These are phyloP conservation scores for Semotilus atromaculatus DNA, from an alignment of 2,797 vertebrate genomes.

Conservation along the genomic window DNA sequence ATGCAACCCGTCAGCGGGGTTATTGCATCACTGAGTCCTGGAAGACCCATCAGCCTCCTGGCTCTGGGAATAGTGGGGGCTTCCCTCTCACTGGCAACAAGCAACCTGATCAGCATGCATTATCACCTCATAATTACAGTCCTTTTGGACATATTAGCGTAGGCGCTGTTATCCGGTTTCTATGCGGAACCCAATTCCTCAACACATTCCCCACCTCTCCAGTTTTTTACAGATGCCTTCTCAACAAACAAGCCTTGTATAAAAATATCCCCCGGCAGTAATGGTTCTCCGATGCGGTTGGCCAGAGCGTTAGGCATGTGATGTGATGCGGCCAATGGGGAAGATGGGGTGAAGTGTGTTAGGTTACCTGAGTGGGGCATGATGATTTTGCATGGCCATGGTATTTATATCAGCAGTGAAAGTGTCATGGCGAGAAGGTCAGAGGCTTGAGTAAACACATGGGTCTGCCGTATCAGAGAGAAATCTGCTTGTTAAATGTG, in stretches of 20 bases:
- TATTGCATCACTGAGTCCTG: constrained; percentile 58
- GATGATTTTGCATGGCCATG: constrained; percentile 72
- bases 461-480: constrained; percentile 62
- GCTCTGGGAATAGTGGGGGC: constrained; percentile 51
- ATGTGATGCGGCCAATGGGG: constrained; percentile 73
- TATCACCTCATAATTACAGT: constrained; percentile 81
- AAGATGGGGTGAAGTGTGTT: constrained; percentile 69
- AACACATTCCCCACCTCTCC: constrained; percentile 31
- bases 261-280: constrained; percentile 73
- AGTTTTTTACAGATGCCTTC: constrained; percentile 71
- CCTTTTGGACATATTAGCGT: constrained; percentile 79
- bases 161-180: constrained; percentile 75
- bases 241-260: constrained; percentile 73
- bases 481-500: constrained; percentile 63
- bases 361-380: constrained; percentile 74
- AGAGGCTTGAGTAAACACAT: constrained; percentile 75
- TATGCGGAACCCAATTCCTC: constrained; percentile 59
- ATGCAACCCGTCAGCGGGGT: constrained; percentile 32
- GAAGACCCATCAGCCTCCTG: constrained; percentile 45
- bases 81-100: constrained; percentile 63
- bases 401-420: constrained; percentile 83
- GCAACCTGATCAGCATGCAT: constrained; percentile 75
- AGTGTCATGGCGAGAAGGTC: constrained; percentile 80
- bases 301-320: constrained; percentile 70
- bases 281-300: constrained; percentile 65